phyloP scores from a whole-genome alignment of 2,113 vertebrate genomes.

The Thermophis baileyi region DNA sequence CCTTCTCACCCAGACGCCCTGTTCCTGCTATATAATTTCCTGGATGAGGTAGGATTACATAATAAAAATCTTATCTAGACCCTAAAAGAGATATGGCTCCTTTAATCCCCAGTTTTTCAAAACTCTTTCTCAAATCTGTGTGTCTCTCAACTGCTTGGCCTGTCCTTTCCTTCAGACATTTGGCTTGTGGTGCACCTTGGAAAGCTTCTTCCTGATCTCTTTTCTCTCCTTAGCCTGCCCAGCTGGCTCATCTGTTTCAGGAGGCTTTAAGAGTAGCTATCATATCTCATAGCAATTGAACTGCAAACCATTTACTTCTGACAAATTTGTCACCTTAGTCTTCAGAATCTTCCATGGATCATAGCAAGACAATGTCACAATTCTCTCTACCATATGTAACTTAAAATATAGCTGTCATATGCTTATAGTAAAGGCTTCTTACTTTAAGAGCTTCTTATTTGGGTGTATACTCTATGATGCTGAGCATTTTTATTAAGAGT shows the following conservation, averaged over 20 bases:
- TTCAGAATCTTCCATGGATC: not conserved
- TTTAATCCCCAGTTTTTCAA: not conserved
- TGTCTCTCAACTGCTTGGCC: not conserved
- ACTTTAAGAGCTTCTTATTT: not conserved
- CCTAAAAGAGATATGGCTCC: not conserved
- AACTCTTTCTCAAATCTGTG: not conserved
- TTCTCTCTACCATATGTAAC: not conserved
- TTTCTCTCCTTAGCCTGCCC: not conserved
- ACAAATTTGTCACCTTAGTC: not conserved
- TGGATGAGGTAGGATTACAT: not conserved
- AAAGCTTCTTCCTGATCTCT: not conserved
- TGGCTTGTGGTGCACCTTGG: not conserved
- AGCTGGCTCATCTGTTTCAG: not conserved
- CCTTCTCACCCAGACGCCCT: not conserved
- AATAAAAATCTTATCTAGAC: not conserved
- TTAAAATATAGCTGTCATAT: not conserved
- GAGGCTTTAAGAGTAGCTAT: not conserved
- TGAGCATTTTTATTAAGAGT: not conserved
- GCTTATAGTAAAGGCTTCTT: not conserved
- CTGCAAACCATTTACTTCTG: not conserved
- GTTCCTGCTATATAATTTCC: not conserved
- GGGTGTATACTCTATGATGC: no score
- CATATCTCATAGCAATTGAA: not conserved
- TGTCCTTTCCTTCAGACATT: not conserved
- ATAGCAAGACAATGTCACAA: not conserved